Conservation (phyloP, 1,140 invertebrate genomes). For the Zelostemma sp. region DNA sequence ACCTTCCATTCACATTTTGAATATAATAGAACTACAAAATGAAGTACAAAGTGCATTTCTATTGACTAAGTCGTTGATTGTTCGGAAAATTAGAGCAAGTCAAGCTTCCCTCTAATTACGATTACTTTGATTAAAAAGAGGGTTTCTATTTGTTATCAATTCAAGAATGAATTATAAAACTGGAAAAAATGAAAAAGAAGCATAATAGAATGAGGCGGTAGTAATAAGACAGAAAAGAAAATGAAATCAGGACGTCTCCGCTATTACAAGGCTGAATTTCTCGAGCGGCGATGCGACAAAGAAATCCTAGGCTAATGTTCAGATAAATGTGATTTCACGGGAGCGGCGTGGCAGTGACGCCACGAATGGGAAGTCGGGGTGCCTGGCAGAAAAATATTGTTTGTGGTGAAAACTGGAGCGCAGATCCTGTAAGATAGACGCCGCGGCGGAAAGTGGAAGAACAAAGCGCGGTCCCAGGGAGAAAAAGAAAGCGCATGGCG, state of each 20-base stretch:
- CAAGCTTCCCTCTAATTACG: too few relatives aligned
- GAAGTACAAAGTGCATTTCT: too few relatives aligned
- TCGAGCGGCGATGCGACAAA: slow-evolving; percentile 36
- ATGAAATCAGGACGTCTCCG: slow-evolving; percentile 8
- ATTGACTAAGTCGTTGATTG: too few relatives aligned
- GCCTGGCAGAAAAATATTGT: slow-evolving; percentile 55
- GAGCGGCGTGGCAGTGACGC: slow-evolving; percentile 36
- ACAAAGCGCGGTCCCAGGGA: background rate
- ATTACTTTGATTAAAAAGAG: too few relatives aligned
- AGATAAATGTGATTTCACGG: slow-evolving; percentile 60
- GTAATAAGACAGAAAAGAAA: slow-evolving; percentile 3
- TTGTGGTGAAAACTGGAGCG: slow-evolving; percentile 54
- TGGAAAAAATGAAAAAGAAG: background rate
- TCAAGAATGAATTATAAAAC: too few relatives aligned
- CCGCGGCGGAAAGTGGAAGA: slow-evolving; percentile 12
- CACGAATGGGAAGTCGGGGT: slow-evolving; percentile 16
- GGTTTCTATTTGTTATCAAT: too few relatives aligned
- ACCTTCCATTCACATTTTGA: too few relatives aligned
- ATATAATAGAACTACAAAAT: too few relatives aligned
- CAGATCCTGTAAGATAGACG: slow-evolving; percentile 31
- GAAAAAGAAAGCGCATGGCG: slow-evolving; percentile 14
- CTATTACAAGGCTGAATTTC: slow-evolving; percentile 37
- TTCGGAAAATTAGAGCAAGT: too few relatives aligned
- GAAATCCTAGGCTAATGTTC: slow-evolving; percentile 54
- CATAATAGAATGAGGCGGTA: too few relatives aligned